These are phyloP conservation scores for Hemibagrus guttatus DNA, from an alignment of 2,797 vertebrate genomes.

Conservation along the genomic window DNA sequence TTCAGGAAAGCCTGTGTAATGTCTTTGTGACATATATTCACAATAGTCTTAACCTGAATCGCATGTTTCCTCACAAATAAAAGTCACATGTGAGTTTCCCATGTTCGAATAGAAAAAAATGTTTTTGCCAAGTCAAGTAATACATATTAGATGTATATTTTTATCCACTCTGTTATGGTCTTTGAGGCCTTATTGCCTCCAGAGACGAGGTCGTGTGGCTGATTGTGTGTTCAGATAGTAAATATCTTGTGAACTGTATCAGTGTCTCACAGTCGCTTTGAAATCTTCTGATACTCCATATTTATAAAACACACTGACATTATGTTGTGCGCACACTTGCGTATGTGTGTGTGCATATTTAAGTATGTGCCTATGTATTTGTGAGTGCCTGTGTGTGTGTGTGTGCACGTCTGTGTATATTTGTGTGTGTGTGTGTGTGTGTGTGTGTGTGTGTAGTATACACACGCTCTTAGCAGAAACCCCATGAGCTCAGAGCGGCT, in stretches of 20 bases:
- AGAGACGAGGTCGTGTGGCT: not conserved
- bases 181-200: conserved; percentile 32
- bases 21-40: conserved; percentile 26
- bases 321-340: conserved; percentile 31
- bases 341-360: conserved; percentile 35
- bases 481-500: conserved; percentile 48
- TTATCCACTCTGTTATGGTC: not conserved
- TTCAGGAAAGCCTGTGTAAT: conserved; percentile 25
- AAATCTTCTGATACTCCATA: conserved; percentile 26
- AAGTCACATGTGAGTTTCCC: conserved; percentile 3
- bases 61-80: conserved; percentile 28
- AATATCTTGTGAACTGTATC: conserved; percentile 2
- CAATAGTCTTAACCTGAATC: conserved; percentile 13
- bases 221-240: conserved; percentile 10
- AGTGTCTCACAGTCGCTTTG: conserved; percentile 12
- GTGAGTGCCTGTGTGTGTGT: not conserved
- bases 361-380: not conserved
- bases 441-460: conserved; percentile 6
- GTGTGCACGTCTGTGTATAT: not conserved
- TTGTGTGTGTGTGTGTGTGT: conserved; percentile 30
- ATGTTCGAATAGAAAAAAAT: not conserved
- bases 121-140: not conserved
- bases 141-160: not conserved
- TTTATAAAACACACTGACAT: conserved; percentile 29
- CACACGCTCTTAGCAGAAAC: not conserved